Evolutionary conservation across 1,140 invertebrate genomes (phyloP).

Genomic region (Drosophila leontia): DNA sequence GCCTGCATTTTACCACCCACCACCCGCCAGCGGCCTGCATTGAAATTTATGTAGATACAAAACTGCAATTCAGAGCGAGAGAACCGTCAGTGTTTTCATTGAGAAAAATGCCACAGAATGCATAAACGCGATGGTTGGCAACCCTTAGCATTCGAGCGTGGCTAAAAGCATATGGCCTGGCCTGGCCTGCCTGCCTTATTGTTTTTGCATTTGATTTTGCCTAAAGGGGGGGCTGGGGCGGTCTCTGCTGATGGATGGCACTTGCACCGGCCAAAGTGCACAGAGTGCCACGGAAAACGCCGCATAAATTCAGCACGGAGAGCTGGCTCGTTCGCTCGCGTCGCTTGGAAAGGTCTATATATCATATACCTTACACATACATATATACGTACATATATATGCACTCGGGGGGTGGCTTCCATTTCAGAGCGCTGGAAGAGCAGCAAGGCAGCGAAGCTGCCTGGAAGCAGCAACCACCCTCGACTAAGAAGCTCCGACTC

Average conservation of each 20-base stretch:
- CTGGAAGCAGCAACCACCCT: slow-evolving; percentile 63
- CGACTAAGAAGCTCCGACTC: slow-evolving; percentile 30
- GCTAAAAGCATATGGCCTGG: slow-evolving; percentile 60
- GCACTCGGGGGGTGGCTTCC: slow-evolving; percentile 18
- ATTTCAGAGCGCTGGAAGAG: slow-evolving; percentile 36
- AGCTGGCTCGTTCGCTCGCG: slow-evolving; percentile 14
- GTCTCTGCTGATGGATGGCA: slow-evolving; percentile 11
- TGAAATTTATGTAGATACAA: slow-evolving; percentile 67
- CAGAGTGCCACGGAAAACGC: slow-evolving; percentile 54
- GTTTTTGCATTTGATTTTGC: slow-evolving; percentile 80
- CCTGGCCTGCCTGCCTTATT: slow-evolving; percentile 66
- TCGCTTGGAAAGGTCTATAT: slow-evolving; percentile 79
- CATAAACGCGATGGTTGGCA: slow-evolving; percentile 37
- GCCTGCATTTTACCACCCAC: slow-evolving; percentile 12
- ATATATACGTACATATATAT: slow-evolving; percentile 2
- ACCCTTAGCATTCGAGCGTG: slow-evolving; percentile 25
- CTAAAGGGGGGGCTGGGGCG: not conserved
- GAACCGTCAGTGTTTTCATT: slow-evolving; percentile 58
- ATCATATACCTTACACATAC: slow-evolving; percentile 46
- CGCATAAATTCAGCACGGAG: slow-evolving; percentile 61
- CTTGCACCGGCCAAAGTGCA: slow-evolving; percentile 57
- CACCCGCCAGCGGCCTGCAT: not conserved
- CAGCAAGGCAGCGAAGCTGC: slow-evolving; percentile 9
- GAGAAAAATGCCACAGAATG: slow-evolving; percentile 73
- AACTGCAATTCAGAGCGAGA: slow-evolving; percentile 41